Conservation (phyloP, 2,113 vertebrate species). For the Calonectris borealis region DNA sequence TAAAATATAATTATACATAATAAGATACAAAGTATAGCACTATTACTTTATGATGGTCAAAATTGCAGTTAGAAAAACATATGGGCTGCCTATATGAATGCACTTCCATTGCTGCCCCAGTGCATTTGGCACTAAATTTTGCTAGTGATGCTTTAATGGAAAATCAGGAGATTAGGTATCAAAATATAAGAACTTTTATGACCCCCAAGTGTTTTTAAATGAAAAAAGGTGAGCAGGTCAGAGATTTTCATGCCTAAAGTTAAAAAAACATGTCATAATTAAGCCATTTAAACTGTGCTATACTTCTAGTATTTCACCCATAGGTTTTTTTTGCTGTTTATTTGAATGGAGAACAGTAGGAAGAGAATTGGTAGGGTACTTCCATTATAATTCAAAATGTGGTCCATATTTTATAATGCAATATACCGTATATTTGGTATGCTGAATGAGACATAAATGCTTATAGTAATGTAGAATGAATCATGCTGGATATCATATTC, state of each 20-base stretch:
- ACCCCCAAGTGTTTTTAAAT: not conserved
- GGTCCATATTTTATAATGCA: not conserved
- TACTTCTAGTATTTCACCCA: conserved; percentile 17
- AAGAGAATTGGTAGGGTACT: not conserved
- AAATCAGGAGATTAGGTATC: not conserved
- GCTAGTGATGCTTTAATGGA: not conserved
- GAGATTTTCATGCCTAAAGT: not conserved
- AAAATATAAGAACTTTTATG: not conserved
- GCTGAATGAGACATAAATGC: not conserved
- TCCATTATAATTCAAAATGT: not conserved
- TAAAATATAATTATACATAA: not conserved
- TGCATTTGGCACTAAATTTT: conserved; percentile 16
- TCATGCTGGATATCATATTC: not conserved
- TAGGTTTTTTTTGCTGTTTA: not conserved
- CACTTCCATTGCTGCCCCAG: not conserved
- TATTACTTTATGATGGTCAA: not conserved
- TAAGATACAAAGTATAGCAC: not conserved
- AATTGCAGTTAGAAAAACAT: not conserved
- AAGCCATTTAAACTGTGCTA: conserved; percentile 20
- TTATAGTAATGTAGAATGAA: not conserved
- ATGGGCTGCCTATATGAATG: not conserved
- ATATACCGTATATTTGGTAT: not conserved
- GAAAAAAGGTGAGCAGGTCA: not conserved
- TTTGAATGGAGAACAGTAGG: conserved; percentile 9
- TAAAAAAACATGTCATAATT: not conserved